phyloP scores from a whole-genome alignment of 1,140 invertebrate genomes.

The Trachymyrmex septentrionalis region DNA sequence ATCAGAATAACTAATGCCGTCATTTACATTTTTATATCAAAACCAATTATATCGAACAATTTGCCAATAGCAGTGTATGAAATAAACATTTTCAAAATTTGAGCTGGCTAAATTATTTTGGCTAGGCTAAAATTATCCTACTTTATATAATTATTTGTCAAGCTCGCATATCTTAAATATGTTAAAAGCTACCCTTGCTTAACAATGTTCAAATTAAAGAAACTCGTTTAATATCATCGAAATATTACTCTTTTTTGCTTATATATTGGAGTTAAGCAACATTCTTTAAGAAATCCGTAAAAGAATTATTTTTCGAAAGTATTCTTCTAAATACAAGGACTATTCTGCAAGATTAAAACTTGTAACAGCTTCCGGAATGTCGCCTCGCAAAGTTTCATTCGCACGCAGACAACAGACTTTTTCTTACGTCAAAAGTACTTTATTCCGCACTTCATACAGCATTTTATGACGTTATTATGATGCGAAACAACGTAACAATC shows the following conservation, averaged over 20 bases:
- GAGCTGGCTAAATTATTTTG: too few species aligned
- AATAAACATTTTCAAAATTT: too few species aligned
- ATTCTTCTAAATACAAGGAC: background rate
- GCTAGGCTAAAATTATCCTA: too few species aligned
- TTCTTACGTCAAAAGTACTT: slow-evolving; percentile 30
- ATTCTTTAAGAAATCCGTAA: background rate
- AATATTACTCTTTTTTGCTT: background rate
- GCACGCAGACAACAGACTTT: background rate
- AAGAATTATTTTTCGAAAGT: slow-evolving; percentile 1
- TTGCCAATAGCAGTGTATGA: too few species aligned
- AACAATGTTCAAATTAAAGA: background rate
- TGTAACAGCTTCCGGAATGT: background rate
- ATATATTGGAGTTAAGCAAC: background rate
- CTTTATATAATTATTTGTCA: background rate
- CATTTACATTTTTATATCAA: too few species aligned
- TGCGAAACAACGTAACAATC: slow-evolving; percentile 36
- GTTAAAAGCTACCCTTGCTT: background rate
- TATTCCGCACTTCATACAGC: slow-evolving; percentile 10
- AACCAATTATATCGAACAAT: too few species aligned
- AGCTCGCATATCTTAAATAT: background rate
- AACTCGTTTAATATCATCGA: background rate
- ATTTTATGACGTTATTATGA: slow-evolving; percentile 28
- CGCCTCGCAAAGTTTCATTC: background rate
- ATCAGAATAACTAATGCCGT: too few species aligned
- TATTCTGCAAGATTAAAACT: slow-evolving; percentile 35